Evolutionary conservation across 2,888 invertebrate genomes (phyloP), one percentile per base, ranked within the genome.

Genomic region (Diabrotica balteata): DNA sequence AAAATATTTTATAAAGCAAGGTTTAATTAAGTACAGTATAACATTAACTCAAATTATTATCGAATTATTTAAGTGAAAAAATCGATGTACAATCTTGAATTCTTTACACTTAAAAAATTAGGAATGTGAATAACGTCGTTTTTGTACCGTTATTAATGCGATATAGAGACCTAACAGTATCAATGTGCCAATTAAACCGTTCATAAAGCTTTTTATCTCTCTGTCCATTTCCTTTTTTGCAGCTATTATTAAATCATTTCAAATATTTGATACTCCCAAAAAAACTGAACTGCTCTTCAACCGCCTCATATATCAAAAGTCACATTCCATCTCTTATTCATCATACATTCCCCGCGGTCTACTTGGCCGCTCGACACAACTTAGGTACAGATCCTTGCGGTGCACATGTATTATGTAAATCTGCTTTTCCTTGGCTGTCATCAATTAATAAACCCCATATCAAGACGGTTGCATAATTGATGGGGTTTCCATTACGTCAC

Each of bases 401-500:
- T 66, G 59, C 47, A 68, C 69, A 80, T 84, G 79, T 78, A 83
- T 84, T 82, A 84, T 84, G 82, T 80, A 84, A 77, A 80, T 81
- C 79, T 76, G 74, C 79, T 78, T 77, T 78, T 80, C 78, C 78
- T 80, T 75, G 77, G 77, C 80, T 84, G 82, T 82, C 85, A 84
- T 85, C 85, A 85, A 85, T 85, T 85, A 85, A 84, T 85, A 84
- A 85, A 80, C 80, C 81, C 83, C 82, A 82, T 85, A 84, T 85
- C 85, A 85, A 81, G 83, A 81, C 79, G 77, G 76, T 73, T 85
- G 79, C 83, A 85, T 85, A 84, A 81, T 84, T 84, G 80, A 84
- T 83, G 80, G 70, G 61, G 76, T 76, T 79, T 84, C 84, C 84
- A 84, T 84, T 84, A 80, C 78, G 74, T 65, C 67, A 66, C 50